These are phyloP conservation scores for Pantherophis alleghaniensis DNA, from an alignment of 2,797 vertebrate genomes.

Conservation along the genomic window DNA sequence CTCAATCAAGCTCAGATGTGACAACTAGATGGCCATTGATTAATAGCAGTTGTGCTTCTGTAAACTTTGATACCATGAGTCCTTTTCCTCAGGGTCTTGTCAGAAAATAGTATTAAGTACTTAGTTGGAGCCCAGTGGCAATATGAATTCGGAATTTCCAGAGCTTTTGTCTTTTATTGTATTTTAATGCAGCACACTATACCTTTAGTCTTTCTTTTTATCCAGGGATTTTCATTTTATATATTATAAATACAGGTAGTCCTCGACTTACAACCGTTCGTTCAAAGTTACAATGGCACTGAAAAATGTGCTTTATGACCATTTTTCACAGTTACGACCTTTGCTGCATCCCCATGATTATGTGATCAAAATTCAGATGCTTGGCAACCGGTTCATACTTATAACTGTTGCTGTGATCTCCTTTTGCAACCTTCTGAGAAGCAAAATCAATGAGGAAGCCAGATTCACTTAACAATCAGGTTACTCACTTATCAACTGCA, in stretches of 20 bases:
- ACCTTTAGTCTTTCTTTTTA: conserved; percentile 62
- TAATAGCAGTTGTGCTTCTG: conserved; percentile 4
- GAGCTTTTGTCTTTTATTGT: conserved; percentile 40
- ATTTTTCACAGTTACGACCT: background rate
- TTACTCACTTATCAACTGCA: too few relatives aligned
- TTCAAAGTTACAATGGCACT: too few relatives aligned
- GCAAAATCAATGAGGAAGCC: too few relatives aligned
- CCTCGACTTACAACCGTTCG: too few relatives aligned
- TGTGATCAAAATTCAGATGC: background rate
- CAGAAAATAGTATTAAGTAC: conserved; percentile 22
- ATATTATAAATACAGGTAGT: conserved; percentile 25
- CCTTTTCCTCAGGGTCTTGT: conserved; percentile 34
- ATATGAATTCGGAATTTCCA: conserved; percentile 41
- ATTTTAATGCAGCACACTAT: conserved; percentile 47
- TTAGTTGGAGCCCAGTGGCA: conserved; percentile 23
- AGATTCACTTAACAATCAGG: too few relatives aligned
- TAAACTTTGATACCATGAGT: conserved; percentile 8
- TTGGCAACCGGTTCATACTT: background rate
- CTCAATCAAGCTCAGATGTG: too few relatives aligned
- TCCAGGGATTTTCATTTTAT: conserved; percentile 45
- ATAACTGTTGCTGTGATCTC: background rate
- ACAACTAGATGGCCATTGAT: background rate
- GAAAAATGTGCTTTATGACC: background rate
- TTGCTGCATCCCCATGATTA: background rate
- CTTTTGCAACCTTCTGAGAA: background rate